These are phyloP conservation scores for Hypomesus transpacificus DNA, from an alignment of 2,113 vertebrate species.

Conservation along the genomic window DNA sequence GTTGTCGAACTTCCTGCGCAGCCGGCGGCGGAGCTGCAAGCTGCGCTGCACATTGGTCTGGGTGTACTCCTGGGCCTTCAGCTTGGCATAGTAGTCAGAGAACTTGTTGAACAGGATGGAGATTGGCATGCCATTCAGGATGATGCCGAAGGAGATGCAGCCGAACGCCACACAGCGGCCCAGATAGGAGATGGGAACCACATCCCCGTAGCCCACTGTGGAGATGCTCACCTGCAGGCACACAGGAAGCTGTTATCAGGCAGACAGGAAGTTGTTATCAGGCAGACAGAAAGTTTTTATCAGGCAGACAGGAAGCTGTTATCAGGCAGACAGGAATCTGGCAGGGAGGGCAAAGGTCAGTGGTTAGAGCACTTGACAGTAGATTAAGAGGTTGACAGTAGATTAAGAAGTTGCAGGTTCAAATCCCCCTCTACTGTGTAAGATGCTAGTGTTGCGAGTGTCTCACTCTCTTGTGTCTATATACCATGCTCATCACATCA, in stretches of 20 bases:
- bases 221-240: slow-evolving; percentile 86
- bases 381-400: neutral
- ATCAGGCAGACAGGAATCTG: neutral
- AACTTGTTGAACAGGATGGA: slow-evolving; percentile 82
- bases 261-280: neutral
- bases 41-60: slow-evolving; percentile 64
- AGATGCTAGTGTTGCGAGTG: no score
- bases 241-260: neutral
- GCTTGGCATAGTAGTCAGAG: slow-evolving; percentile 78
- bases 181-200: slow-evolving; percentile 76
- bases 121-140: slow-evolving; percentile 88
- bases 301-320: neutral
- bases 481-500: no score
- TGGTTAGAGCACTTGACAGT: neutral
- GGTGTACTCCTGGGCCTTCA: slow-evolving; percentile 79
- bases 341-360: no score
- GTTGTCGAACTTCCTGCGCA: slow-evolving; percentile 60
- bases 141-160: slow-evolving; percentile 92
- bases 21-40: slow-evolving; percentile 67
- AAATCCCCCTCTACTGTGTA: neutral
- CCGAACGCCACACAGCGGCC: slow-evolving; percentile 82
- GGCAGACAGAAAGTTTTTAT: neutral
- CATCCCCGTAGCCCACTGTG: slow-evolving; percentile 87
- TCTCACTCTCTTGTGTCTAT: no score
- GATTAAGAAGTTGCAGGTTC: neutral